These are phyloP conservation scores for Lasioglossum oenotherae DNA, from an alignment of 2,888 invertebrate species.

Conservation along the genomic window DNA sequence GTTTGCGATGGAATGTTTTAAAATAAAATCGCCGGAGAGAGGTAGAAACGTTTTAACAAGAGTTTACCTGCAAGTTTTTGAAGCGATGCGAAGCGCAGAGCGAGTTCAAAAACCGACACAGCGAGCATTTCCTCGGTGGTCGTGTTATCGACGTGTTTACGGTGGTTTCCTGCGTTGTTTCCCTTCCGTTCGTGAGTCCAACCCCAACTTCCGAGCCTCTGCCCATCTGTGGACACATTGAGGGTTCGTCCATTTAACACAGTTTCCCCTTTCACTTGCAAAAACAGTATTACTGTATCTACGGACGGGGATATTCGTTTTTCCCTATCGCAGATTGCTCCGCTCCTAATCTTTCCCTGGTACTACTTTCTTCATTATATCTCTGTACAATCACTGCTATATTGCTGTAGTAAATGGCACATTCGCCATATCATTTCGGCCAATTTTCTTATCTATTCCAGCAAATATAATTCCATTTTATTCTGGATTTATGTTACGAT, in stretches of 20 bases:
- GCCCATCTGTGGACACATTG: conserved; percentile 71
- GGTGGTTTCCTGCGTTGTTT: conserved; percentile 68
- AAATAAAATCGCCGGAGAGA: neutral
- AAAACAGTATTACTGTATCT: neutral
- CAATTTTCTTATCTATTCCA: neutral
- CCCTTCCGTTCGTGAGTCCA: conserved; percentile 69
- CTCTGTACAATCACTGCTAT: neutral
- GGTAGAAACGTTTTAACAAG: neutral
- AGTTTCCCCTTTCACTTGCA: neutral
- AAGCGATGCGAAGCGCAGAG: conserved; percentile 92
- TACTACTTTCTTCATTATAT: neutral
- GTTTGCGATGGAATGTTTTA: neutral
- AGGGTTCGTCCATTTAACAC: conserved; percentile 12
- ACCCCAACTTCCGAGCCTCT: conserved; percentile 78
- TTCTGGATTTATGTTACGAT: neutral
- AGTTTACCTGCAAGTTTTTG: conserved; percentile 90
- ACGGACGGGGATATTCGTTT: neutral
- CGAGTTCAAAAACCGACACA: conserved; percentile 78
- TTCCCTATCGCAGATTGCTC: neutral
- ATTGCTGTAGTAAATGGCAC: neutral
- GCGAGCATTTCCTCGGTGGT: conserved; percentile 72
- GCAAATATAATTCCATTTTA: neutral
- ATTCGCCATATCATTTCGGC: neutral
- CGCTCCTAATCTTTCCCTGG: neutral
- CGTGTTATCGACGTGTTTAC: conserved; percentile 66